These are phyloP conservation scores for Harpagifer antarcticus DNA, from an alignment of 2,797 vertebrate genomes.

Conservation along the genomic window DNA sequence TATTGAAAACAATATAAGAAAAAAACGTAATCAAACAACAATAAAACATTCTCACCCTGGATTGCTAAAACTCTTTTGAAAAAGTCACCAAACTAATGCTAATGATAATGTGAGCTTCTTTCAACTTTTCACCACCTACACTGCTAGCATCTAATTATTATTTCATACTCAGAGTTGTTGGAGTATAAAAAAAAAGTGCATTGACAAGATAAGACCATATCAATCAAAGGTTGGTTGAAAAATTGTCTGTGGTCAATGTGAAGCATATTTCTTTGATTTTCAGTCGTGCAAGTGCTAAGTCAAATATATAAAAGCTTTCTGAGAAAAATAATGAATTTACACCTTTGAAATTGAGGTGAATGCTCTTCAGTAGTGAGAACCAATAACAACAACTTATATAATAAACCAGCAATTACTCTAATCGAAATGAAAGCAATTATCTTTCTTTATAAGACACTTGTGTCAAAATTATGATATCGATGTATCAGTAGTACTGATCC, in stretches of 20 bases:
- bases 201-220: background rate
- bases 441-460: no score
- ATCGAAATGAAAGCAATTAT: background rate
- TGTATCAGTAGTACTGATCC: background rate
- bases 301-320: no score
- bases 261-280: no score
- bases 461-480: background rate
- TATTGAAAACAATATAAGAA: slow-evolving; percentile 14
- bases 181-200: background rate
- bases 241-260: no score
- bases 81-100: no score
- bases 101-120: background rate
- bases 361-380: background rate
- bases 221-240: background rate
- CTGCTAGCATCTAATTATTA: no score
- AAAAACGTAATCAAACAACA: background rate
- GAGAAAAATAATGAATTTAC: no score
- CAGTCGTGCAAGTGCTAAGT: no score
- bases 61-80: slow-evolving; percentile 17
- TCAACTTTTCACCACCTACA: background rate
- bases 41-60: background rate
- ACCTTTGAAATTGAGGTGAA: background rate
- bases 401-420: no score
- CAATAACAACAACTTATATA: no score
- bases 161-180: background rate